Conservation (phyloP, 2,113 vertebrate species). For the Ptychochromis oligacanthus region DNA sequence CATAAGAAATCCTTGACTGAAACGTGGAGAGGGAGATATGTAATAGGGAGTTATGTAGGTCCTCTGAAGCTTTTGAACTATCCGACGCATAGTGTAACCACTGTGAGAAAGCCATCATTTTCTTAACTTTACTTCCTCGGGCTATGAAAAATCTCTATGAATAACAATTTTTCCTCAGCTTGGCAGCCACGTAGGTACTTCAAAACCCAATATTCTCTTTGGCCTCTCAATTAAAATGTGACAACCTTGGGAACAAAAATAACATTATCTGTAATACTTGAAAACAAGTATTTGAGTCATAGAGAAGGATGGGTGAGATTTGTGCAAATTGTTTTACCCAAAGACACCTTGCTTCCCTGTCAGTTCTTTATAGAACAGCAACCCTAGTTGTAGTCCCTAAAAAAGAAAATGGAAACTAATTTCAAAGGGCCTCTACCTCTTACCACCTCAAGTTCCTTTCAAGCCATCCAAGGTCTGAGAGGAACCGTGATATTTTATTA, state of each 20-base stretch:
- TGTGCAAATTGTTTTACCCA: conserved; percentile 13
- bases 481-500: conserved; percentile 36
- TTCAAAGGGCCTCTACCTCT: background rate
- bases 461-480: background rate
- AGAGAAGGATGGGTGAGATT: background rate
- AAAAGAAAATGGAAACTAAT: conserved; percentile 15
- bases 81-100: conserved; percentile 4
- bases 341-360: background rate
- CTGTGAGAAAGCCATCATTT: background rate
- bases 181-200: background rate
- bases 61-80: conserved; percentile 21
- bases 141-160: conserved; percentile 12
- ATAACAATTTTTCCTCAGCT: conserved; percentile 1
- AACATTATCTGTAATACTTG: conserved; percentile 4
- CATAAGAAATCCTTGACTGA: background rate
- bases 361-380: conserved; percentile 1
- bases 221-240: conserved; percentile 8
- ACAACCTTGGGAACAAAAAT: background rate
- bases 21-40: background rate
- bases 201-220: conserved; percentile 17
- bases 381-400: background rate
- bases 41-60: background rate
- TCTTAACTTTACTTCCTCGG: background rate
- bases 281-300: conserved; percentile 15
- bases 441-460: background rate